phyloP scores from a whole-genome alignment of 2,888 invertebrate genomes.

The Sussaba pulchella region DNA sequence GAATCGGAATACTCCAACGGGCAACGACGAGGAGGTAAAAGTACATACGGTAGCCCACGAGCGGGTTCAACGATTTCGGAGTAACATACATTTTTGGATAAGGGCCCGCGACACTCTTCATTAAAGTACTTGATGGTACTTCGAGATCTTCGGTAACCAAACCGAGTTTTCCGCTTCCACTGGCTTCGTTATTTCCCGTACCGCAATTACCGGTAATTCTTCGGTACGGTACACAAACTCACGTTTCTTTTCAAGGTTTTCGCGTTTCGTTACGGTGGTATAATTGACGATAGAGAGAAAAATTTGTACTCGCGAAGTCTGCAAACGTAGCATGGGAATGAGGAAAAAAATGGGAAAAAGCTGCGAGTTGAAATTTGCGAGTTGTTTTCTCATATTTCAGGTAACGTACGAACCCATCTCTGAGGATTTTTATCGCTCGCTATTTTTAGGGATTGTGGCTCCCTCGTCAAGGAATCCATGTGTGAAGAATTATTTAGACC shows the following conservation, averaged over 20 bases:
- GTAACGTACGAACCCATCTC: too few species aligned
- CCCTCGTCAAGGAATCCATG: too few species aligned
- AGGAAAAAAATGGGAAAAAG: neutral
- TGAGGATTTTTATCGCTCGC: too few species aligned
- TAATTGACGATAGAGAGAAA: constrained; percentile 13
- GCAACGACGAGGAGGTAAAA: constrained; percentile 36
- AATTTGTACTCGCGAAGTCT: neutral
- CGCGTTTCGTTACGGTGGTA: neutral
- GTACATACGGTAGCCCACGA: constrained; percentile 53
- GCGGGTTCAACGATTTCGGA: constrained; percentile 48
- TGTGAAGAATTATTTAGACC: too few species aligned
- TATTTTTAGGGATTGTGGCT: too few species aligned
- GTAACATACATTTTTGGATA: constrained; percentile 33
- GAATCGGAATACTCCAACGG: constrained; percentile 41
- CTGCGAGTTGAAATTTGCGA: too few species aligned
- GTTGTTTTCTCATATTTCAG: too few species aligned
- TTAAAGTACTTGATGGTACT: constrained; percentile 36
- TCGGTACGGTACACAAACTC: constrained; percentile 33
- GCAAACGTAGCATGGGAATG: neutral
- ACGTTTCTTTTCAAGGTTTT: neutral
- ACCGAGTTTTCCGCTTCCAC: constrained; percentile 10
- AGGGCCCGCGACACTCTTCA: constrained; percentile 43
- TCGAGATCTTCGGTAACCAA: constrained; percentile 31
- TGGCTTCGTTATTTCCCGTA: neutral
- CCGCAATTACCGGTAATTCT: constrained; percentile 34